These are phyloP conservation scores for Acanthoscelides obtectus DNA, from an alignment of 2,888 invertebrate genomes.

Conservation along the genomic window DNA sequence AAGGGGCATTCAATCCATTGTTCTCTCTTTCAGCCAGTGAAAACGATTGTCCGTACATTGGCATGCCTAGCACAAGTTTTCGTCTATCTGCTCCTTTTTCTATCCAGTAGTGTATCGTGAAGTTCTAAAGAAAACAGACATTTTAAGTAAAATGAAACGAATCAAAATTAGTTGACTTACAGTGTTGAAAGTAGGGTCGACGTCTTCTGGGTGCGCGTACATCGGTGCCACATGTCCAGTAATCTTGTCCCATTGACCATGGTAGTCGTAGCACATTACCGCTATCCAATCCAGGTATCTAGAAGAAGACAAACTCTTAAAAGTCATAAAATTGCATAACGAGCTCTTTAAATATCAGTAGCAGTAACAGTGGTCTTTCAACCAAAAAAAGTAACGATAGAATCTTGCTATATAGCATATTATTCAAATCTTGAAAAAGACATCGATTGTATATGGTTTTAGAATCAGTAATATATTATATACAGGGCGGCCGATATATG, in stretches of 20 bases:
- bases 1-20: conserved; percentile 66
- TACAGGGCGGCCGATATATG: too few species aligned
- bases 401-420: too few species aligned
- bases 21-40: conserved; percentile 65
- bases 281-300: conserved; percentile 81
- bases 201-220: conserved; percentile 70
- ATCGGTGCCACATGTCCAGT: conserved; percentile 89
- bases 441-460: too few species aligned
- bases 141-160: background rate
- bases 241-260: conserved; percentile 87
- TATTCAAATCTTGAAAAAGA: too few species aligned
- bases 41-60: conserved; percentile 87
- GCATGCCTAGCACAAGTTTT: conserved; percentile 82
- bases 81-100: conserved; percentile 70
- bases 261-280: conserved; percentile 88
- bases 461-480: too few species aligned
- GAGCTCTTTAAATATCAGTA: too few species aligned
- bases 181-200: conserved; percentile 73
- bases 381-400: too few species aligned
- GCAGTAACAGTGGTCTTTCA: too few species aligned
- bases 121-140: conserved; percentile 57
- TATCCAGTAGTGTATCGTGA: conserved; percentile 84
- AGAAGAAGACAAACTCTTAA: too few species aligned
- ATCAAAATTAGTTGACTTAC: conserved; percentile 45
- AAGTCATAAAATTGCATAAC: too few species aligned